These are phyloP conservation scores for Copidosoma floridanum DNA, from an alignment of 1,140 invertebrate genomes.

Conservation along the genomic window DNA sequence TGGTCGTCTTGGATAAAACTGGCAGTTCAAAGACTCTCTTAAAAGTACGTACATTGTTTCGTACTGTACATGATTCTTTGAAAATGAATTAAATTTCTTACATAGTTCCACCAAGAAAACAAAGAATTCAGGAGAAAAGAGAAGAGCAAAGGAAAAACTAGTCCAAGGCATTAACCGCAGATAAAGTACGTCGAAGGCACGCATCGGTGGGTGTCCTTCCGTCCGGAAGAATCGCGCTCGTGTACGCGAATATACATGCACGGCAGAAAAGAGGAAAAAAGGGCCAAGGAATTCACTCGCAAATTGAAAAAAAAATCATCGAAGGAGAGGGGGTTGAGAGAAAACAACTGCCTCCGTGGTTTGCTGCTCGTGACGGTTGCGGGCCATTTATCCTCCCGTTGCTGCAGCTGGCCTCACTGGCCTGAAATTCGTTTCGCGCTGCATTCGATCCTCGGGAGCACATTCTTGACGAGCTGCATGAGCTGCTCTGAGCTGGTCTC, in stretches of 20 bases:
- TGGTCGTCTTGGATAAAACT: too few species aligned
- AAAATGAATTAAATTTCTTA: too few species aligned
- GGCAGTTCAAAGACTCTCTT: too few species aligned
- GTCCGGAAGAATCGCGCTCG: slow-evolving; percentile 1
- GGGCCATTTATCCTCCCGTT: slow-evolving; percentile 1
- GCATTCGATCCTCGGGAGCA: background rate
- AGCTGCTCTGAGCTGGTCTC: too few species aligned
- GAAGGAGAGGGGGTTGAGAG: background rate
- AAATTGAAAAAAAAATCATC: background rate
- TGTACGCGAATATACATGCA: background rate
- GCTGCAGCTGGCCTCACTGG: background rate
- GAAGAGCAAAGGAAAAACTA: too few species aligned
- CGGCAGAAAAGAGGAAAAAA: background rate
- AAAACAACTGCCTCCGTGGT: background rate
- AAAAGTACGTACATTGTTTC: too few species aligned
- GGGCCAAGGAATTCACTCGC: background rate
- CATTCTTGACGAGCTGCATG: slow-evolving; percentile 6
- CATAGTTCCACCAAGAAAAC: too few species aligned
- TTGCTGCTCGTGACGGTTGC: slow-evolving; percentile 6
- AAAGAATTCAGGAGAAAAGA: too few species aligned
- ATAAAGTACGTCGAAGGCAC: background rate
- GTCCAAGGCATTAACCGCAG: too few species aligned
- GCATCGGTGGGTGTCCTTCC: background rate
- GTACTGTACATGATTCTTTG: too few species aligned
- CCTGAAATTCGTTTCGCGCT: too few species aligned